A percentile compares a stretch with the other conserved stretches of the same genome.
These are phyloP conservation scores for Gryllus bimaculatus DNA, from an alignment of 1,140 invertebrate species.

Conservation along the genomic window DNA sequence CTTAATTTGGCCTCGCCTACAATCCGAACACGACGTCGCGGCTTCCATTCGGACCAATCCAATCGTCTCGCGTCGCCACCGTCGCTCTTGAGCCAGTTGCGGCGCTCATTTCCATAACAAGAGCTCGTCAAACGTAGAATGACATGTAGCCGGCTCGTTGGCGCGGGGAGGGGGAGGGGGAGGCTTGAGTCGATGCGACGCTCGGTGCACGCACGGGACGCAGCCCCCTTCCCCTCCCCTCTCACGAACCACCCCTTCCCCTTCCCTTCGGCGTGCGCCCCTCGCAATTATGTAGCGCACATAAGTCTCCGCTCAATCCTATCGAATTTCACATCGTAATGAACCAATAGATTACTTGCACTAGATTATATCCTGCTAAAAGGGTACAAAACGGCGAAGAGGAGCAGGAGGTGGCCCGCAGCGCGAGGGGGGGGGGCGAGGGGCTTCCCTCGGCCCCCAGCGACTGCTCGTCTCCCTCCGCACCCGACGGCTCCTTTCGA, in stretches of 20 bases:
- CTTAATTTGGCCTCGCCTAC: too few relatives aligned
- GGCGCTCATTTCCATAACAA: neutral
- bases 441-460: conserved; percentile 13
- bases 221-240: neutral
- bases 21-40: too few relatives aligned
- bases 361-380: conserved; percentile 14
- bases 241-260: too few relatives aligned
- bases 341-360: conserved; percentile 20
- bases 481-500: conserved; percentile 28
- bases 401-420: neutral
- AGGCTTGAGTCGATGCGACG: neutral
- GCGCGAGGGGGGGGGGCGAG: neutral
- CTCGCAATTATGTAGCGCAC: neutral
- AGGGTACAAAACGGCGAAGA: conserved; percentile 19
- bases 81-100: neutral
- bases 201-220: neutral
- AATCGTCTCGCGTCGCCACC: too few relatives aligned
- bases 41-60: too few relatives aligned
- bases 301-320: conserved; percentile 8
- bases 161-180: too few relatives aligned
- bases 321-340: conserved; percentile 18
- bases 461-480: neutral
- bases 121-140: neutral
- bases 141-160: neutral
- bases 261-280: neutral